phyloP scores from a whole-genome alignment of 2,888 invertebrate species.

The Drosophila cracens region DNA sequence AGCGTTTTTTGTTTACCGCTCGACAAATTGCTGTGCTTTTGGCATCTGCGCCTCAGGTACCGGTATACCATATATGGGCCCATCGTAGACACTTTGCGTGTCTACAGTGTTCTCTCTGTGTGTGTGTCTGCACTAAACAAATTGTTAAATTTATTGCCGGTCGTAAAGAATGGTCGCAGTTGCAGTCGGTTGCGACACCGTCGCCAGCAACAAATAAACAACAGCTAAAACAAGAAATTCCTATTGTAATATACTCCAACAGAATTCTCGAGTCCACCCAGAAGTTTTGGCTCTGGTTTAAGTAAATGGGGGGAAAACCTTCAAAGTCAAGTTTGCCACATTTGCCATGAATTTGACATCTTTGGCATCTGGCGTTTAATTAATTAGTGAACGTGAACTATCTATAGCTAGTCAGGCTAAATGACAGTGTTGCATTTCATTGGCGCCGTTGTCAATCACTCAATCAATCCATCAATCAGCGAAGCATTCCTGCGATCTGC shows the following conservation, averaged over 20 bases:
- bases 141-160: conserved; percentile 83
- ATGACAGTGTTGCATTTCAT: conserved; percentile 55
- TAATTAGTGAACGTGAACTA: conserved; percentile 73
- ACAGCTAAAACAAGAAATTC: conserved; percentile 54
- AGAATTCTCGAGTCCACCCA: not conserved
- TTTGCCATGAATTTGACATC: conserved; percentile 57
- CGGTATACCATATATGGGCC: conserved; percentile 70
- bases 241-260: conserved; percentile 64
- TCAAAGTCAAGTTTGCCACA: conserved; percentile 40
- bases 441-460: conserved; percentile 79
- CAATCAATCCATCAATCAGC: conserved; percentile 76
- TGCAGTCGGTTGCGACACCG: conserved; percentile 36
- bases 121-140: conserved; percentile 77
- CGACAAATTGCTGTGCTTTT: conserved; percentile 79
- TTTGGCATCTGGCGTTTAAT: conserved; percentile 66
- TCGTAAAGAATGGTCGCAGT: conserved; percentile 82
- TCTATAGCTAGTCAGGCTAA: conserved; percentile 40
- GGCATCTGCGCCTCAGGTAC: conserved; percentile 70
- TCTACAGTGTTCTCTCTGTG: conserved; percentile 20
- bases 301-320: not conserved
- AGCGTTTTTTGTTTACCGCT: conserved; percentile 71
- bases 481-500: conserved; percentile 49
- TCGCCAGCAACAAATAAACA: conserved; percentile 38
- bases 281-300: conserved; percentile 21
- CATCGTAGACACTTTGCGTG: conserved; percentile 76